Base-by-base conservation (phyloP, 92 coral and sea anemone genomes). In the Actinernus sp. region DNA sequence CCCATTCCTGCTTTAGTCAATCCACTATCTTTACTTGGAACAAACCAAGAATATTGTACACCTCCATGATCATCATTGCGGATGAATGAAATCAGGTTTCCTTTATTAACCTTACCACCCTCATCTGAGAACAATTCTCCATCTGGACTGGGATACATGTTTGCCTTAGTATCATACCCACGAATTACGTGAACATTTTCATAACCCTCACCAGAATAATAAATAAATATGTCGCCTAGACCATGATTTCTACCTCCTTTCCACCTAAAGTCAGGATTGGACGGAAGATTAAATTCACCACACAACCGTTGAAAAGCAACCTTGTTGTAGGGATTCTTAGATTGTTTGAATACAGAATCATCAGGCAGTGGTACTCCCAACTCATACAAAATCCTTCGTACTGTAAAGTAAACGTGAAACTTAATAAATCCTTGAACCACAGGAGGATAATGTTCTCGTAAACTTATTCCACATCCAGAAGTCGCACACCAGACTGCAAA, bases 401-500 rank as follows among this genome's bases (percentile, higher is more conserved):
- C 22, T 0, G 72, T 82, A 33, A 73, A 73, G n/a, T 72, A 60
- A 0, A 73, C 60, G 20, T 82, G 82, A 32, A 82, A 73, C 28
- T 10, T 48, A 9, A 64, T 4, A 0, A 65, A 27, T 1, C 59
- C 13, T 1, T 49, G 9, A 0, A 45, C 26, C 13, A 37, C 0
- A 1, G 58, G 27, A 26, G 41, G 45, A 11, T 63, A 18, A 10
- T 41, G 19, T 3, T 58, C 44, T 19, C 31, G 57, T 4, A 33
- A 9, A 0, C 64, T 52, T 5, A 71, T 18, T 1, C 87, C 80
- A 27, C 75, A 63, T 3, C 76, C 77, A 1, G 31, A 11, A 1
- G 81, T 72, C 0, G 81, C 65, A 21, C 76, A 73, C 64, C 64
- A 72, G 4, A 63, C 13, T 0, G 81, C 81, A 29, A 81, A 72